Base-by-base conservation (phyloP, 2,888 invertebrate species). In the Tanytarsus gracilentus region DNA sequence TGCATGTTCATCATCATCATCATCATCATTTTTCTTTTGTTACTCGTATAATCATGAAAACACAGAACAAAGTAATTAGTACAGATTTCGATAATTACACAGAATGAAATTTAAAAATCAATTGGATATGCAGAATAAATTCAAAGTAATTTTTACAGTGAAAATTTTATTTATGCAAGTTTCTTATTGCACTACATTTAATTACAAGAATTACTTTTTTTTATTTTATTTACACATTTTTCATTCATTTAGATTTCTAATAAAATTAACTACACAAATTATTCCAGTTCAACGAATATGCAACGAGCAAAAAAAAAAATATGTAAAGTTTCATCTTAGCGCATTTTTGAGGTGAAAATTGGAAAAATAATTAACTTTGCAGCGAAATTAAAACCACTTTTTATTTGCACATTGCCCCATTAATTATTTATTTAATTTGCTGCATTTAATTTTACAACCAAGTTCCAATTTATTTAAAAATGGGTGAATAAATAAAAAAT, bases 381-480 rank as follows among this genome's bases (percentile, higher is more conserved):
- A 4, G 2, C 9, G n/a, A 33, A 33, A 33, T 33, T n/a, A 6
- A n/a, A 27, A 30, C 29, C 4, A 30, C 25, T 23, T 26, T 39
- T 40, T 56, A 56, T 56, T 56, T 56, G 55, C 55, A 56, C 55
- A 56, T 56, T 40, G 55, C 55, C 55, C 55, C 18, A 40, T 27
- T n/a, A 21, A 23, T 18, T 6, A 3, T 23, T 23, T 44, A 23
- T 9, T 23, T 11, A 8, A 16, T 18, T 21, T 44, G 18, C 23
- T 44, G 14, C 11, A 14, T 3, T 14, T 36, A 14, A 36, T 14
- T 36, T 36, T 11, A 8, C 1, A 2, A 16, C 7, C 16, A 36
- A 9, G 11, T n/a, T 33, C 14, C n/a, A n/a, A n/a, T n/a, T n/a
- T n/a, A n/a, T n/a, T n/a, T n/a, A n/a, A n/a, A n/a, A n/a, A n/a